These are phyloP conservation scores for Oryzias javanicus DNA, from an alignment of 2,113 vertebrate genomes.

Conservation along the genomic window DNA sequence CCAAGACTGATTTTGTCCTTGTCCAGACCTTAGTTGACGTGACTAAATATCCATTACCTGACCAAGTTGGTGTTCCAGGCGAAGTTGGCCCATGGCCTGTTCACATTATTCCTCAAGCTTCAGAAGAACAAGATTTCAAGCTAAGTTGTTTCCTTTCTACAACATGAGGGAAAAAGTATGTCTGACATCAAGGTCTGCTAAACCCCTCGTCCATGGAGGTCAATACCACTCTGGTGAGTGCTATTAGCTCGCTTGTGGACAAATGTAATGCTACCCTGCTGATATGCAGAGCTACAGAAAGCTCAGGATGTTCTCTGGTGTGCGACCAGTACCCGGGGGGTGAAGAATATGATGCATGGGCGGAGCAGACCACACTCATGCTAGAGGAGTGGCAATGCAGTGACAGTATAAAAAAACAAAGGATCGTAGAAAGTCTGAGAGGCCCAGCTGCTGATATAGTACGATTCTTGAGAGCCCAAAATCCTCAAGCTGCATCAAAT, in stretches of 20 bases:
- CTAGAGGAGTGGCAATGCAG: background rate
- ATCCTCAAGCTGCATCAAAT: background rate
- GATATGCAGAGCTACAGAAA: background rate
- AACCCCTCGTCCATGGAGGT: background rate
- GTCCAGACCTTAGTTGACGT: background rate
- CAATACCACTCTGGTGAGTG: background rate
- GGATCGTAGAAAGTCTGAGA: background rate
- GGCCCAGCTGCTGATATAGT: background rate
- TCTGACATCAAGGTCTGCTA: background rate
- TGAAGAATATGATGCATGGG: background rate
- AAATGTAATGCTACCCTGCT: background rate
- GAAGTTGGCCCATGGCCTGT: background rate
- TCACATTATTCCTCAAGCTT: background rate
- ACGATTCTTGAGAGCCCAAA: background rate
- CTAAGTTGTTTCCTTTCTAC: background rate
- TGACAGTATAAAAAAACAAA: background rate
- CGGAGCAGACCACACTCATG: background rate
- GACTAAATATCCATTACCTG: background rate
- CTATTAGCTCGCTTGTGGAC: background rate
- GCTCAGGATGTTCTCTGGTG: background rate
- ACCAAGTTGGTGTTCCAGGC: background rate
- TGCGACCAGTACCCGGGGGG: background rate
- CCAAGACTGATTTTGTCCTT: background rate
- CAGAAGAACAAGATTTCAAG: background rate
- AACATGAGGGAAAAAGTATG: background rate